These are phyloP conservation scores for Spialia ferax DNA, from an alignment of 2,888 invertebrate genomes.

Conservation along the genomic window DNA sequence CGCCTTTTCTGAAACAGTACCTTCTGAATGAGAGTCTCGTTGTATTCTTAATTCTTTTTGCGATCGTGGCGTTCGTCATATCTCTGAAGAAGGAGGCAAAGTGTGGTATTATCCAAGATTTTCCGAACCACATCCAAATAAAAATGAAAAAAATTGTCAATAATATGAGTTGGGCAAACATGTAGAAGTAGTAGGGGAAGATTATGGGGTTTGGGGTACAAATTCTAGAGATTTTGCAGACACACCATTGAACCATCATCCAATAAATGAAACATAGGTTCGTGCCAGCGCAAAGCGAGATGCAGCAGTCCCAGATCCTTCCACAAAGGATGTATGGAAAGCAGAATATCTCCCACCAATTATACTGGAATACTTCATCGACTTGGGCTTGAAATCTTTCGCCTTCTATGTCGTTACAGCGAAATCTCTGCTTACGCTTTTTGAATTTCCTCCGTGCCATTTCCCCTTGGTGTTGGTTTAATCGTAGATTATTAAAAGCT, in stretches of 20 bases:
- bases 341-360: slow-evolving; percentile 76
- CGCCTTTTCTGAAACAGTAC: slow-evolving; percentile 76
- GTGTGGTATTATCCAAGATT: slow-evolving; percentile 61
- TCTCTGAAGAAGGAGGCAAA: slow-evolving; percentile 56
- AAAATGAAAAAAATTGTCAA: slow-evolving; percentile 59
- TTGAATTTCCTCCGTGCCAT: slow-evolving; percentile 60
- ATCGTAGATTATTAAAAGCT: too few relatives aligned
- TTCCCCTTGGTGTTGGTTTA: neutral
- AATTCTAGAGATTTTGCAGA: slow-evolving; percentile 69
- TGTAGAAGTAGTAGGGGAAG: slow-evolving; percentile 76
- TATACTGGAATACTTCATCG: slow-evolving; percentile 64
- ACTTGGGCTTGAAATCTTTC: slow-evolving; percentile 63
- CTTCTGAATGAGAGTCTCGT: slow-evolving; percentile 62
- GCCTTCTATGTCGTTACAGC: slow-evolving; percentile 59
- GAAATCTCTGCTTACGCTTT: slow-evolving; percentile 49
- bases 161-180: slow-evolving; percentile 72
- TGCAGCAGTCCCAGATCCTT: slow-evolving; percentile 66
- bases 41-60: slow-evolving; percentile 25
- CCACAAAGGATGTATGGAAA: slow-evolving; percentile 71
- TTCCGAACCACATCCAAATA: slow-evolving; percentile 66
- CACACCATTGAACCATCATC: slow-evolving; percentile 74
- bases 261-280: slow-evolving; percentile 74
- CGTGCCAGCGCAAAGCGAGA: slow-evolving; percentile 66
- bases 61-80: slow-evolving; percentile 45
- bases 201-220: slow-evolving; percentile 71